phyloP scores from a whole-genome alignment of 2,797 vertebrate genomes.

The Rhynchonycteris naso region DNA sequence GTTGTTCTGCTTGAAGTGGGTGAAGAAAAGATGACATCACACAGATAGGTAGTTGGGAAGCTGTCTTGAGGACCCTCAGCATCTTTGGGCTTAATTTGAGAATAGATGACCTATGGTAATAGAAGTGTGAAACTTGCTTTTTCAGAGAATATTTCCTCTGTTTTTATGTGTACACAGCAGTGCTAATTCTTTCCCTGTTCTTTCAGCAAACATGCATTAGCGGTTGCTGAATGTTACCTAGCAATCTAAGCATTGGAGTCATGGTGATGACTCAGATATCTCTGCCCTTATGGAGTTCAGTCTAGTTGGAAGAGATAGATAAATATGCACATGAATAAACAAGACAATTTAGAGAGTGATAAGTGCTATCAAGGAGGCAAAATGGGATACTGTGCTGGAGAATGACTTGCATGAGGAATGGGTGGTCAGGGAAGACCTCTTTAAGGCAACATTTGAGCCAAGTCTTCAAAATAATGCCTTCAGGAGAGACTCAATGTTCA shows the following conservation, averaged over 20 bases:
- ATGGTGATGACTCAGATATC: background rate
- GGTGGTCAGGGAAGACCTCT: background rate
- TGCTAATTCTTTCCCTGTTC: background rate
- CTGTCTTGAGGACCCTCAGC: background rate
- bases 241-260: background rate
- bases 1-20: conserved; percentile 13
- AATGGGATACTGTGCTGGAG: background rate
- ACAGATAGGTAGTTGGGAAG: background rate
- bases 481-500: background rate
- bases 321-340: background rate
- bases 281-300: background rate
- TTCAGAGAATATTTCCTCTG: conserved; percentile 14
- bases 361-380: background rate
- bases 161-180: background rate
- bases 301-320: background rate
- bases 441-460: background rate
- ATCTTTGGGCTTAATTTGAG: background rate
- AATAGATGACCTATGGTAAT: background rate
- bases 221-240: background rate
- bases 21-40: background rate
- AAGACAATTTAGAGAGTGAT: background rate
- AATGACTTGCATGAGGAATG: background rate
- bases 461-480: background rate
- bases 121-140: conserved; percentile 38
- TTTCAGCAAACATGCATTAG: background rate